Base-by-base conservation (phyloP, 2,113 vertebrate genomes). In the Lampris megalopsis region DNA sequence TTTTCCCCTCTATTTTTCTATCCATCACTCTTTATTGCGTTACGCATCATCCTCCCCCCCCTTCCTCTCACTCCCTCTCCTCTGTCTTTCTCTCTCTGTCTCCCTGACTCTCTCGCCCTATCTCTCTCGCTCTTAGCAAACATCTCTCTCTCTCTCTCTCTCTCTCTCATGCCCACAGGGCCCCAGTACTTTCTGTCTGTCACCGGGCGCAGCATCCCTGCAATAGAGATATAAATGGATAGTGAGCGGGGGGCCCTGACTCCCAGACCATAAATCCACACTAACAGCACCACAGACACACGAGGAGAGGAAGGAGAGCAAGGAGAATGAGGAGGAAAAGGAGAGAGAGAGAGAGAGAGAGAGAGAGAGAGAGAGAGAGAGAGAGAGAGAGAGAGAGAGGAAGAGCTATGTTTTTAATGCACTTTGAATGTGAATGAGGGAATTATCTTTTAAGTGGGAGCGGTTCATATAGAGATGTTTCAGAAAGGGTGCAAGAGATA, bases 181-280 rank as follows among this genome's bases (percentile, higher is more conserved):
- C 69, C 74, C 76, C 37, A 41, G 56, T 63, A 74, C 80, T 82
- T 73, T 45, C 75, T 73, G 68, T 71, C 81, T 86, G 84, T 91
- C 86, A 86, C 84, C 59, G 71, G 85, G 84, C 82, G 85, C 88
- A 86, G 80, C 81, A 71, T 91, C 91, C 79, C 88, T 89, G 86
- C 86, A 90, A 92, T 90, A 92, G 88, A 92, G 92, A 92, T 92
- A 92, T 92, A 92, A 92, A 92, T 92, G 86, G 85, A 77, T 80
- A 89, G 83, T 87, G 89, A 88, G 89, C 80, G 71, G 81, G 85
- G 79, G 85, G 86, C 78, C 83, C 87, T 89, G 90, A 89, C 87
- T 90, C 80, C 83, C 86, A 76, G 85, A 80, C 85, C 85, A 90
- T 94, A 91, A 93, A 92, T 92, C 91, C 83, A 84, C 77, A 61